phyloP scores from a whole-genome alignment of 2,888 invertebrate species.

The Meiosimyza platycephala region DNA sequence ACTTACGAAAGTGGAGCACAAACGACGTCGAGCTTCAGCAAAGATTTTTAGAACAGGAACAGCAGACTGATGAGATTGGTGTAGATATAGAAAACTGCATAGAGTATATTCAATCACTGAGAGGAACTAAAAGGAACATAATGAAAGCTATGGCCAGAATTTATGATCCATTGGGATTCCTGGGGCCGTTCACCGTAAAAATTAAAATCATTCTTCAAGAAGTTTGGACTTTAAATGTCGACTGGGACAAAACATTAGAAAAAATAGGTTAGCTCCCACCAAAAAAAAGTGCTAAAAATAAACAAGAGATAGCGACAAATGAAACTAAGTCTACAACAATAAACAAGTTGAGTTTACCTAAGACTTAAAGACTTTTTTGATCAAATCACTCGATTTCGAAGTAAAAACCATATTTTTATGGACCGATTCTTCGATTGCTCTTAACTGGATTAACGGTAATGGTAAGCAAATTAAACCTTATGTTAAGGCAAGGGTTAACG shows the following conservation, averaged over 20 bases:
- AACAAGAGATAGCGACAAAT: too few relatives aligned
- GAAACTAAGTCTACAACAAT: background rate
- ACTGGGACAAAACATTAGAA: constrained; percentile 36
- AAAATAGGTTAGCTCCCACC: constrained; percentile 25
- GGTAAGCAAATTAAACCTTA: too few relatives aligned
- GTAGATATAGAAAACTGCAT: constrained; percentile 25
- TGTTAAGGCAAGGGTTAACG: constrained; percentile 33
- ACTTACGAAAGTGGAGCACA: constrained; percentile 44
- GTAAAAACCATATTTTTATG: constrained; percentile 26
- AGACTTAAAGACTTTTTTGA: constrained; percentile 29
- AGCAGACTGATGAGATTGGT: constrained; percentile 24
- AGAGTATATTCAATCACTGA: constrained; percentile 24
- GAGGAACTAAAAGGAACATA: constrained; percentile 37
- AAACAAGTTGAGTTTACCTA: constrained; percentile 31
- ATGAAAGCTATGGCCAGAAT: constrained; percentile 36
- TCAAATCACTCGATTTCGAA: constrained; percentile 31
- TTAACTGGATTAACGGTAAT: constrained; percentile 38
- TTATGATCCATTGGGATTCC: constrained; percentile 37
- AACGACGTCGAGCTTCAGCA: background rate
- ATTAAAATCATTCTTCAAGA: constrained; percentile 40
- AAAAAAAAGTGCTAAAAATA: background rate
- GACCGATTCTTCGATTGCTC: constrained; percentile 33
- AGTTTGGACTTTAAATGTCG: constrained; percentile 29
- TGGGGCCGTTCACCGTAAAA: constrained; percentile 40
- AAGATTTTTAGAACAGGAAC: too few relatives aligned